Evolutionary conservation across 1,140 invertebrate genomes (phyloP), one percentile per base, ranked within the genome.

Genomic region (Diploscapter pachys): DNA sequence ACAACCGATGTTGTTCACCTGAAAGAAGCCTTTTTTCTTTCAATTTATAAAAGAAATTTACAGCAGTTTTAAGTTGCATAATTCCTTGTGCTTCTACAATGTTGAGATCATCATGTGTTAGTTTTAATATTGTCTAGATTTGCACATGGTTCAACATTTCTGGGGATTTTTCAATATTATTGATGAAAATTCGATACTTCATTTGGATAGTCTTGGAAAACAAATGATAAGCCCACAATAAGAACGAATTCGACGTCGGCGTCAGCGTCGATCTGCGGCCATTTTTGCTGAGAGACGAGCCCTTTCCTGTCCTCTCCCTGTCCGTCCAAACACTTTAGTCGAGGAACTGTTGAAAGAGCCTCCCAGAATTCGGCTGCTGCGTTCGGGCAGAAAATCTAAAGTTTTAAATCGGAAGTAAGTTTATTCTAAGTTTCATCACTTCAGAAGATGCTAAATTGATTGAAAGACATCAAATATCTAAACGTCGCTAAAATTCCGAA

Each of bases 191-290:
- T 31, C 31, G 31, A 31, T 31, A 31, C 31, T 31, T 31, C 31
- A 31, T 31, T 31, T 31, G 31, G 31, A 31, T 11, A 13, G 48
- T 11, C 50, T 6, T 62, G 57, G 67, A 61, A 13, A 13, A 48
- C 3, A 53, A 55, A 5, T 3, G 9, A 72, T 5, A 49, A 59
- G n/a, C 81, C 51, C 69, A 82, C 81, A 31, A 49, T 62, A 53
- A 83, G 56, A 53, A 76, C 69, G 48, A 83, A 79, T 13, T 83
- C 83, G 50, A 85, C 69, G 4, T 73, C 57, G 8, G 76, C 75
- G 63, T 82, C 76, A 8, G 64, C 31, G 78, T 83, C 83, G 8
- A 81, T 50, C 51, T 71, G 53, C 5, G 82, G 82, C 82, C 82
- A 83, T 8, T 49, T 50, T 56, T 6, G 78, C 59, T 62, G 61